A percentile compares a stretch with the other conserved stretches of the same genome.
These are phyloP conservation scores for Muscina levida DNA, from an alignment of 2,888 invertebrate genomes.

Conservation along the genomic window DNA sequence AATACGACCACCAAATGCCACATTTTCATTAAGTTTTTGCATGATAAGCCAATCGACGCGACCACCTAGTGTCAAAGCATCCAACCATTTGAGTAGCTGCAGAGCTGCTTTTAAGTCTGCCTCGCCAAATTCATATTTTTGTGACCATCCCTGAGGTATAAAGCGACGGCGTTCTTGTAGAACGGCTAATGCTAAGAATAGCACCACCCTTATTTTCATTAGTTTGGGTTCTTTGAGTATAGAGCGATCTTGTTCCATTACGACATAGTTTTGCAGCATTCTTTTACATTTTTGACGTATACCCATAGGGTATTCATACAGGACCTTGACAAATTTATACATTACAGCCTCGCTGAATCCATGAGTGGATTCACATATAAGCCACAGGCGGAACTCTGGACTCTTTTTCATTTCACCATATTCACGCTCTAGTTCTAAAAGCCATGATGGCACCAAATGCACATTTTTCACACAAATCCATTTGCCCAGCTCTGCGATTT, in stretches of 20 bases:
- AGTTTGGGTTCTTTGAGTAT: constrained; percentile 78
- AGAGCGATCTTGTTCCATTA: constrained; percentile 66
- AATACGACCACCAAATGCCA: constrained; percentile 92
- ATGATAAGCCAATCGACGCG: constrained; percentile 86
- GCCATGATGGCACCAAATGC: constrained; percentile 87
- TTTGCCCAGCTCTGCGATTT: constrained; percentile 83
- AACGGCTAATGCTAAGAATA: constrained; percentile 94
- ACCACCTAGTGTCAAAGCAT: constrained; percentile 70
- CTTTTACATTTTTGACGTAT: constrained; percentile 89
- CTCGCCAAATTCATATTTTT: constrained; percentile 92
- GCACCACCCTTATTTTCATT: constrained; percentile 85
- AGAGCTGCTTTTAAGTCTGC: constrained; percentile 89
- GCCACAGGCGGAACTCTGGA: constrained; percentile 88
- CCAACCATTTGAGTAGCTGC: constrained; percentile 81
- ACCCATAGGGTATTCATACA: constrained; percentile 92
- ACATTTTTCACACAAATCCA: constrained; percentile 92
- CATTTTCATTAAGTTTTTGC: constrained; percentile 87
- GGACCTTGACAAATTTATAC: constrained; percentile 89
- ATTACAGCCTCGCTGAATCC: constrained; percentile 88
- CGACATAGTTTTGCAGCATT: constrained; percentile 87
- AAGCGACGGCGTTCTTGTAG: constrained; percentile 94
- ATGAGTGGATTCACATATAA: constrained; percentile 91
- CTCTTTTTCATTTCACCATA: constrained; percentile 81
- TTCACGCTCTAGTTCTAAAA: constrained; percentile 86
- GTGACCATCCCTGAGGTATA: constrained; percentile 95